Percentiles rank a stretch among this genome's conserved stretches.
These are phyloP conservation scores for Cyrtodaria siliqua DNA, from an alignment of 2,888 invertebrate genomes.

Conservation along the genomic window DNA sequence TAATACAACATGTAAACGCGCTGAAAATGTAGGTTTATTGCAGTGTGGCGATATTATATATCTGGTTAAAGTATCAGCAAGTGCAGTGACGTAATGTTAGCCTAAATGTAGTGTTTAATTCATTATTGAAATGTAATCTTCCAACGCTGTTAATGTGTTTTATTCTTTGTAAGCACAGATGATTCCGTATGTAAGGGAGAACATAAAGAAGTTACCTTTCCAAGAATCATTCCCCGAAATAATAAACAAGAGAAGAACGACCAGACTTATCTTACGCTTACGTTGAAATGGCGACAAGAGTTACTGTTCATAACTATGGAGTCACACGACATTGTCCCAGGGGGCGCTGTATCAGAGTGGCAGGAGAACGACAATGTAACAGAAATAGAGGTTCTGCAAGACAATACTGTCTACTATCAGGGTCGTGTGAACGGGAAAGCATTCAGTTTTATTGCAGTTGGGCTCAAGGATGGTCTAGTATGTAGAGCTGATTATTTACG, in stretches of 20 bases:
- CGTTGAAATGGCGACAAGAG: conserved; percentile 41
- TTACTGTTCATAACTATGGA: conserved; percentile 20
- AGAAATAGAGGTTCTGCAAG: conserved; percentile 50
- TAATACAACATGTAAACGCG: too few relatives aligned
- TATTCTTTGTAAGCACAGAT: too few relatives aligned
- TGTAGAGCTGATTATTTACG: background rate
- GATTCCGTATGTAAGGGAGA: background rate
- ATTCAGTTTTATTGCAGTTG: conserved; percentile 87
- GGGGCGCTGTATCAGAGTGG: conserved; percentile 60
- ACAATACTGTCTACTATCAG: conserved; percentile 87
- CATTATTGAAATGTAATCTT: too few relatives aligned
- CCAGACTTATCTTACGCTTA: too few relatives aligned
- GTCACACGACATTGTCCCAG: conserved; percentile 49
- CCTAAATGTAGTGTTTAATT: too few relatives aligned
- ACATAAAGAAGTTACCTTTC: background rate
- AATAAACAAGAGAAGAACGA: too few relatives aligned
- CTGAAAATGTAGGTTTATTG: too few relatives aligned
- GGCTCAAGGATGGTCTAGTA: conserved; percentile 86
- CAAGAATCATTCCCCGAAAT: background rate
- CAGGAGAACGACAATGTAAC: conserved; percentile 62
- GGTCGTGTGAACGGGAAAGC: conserved; percentile 86
- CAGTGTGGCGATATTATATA: too few relatives aligned
- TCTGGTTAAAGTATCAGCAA: too few relatives aligned
- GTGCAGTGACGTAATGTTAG: too few relatives aligned
- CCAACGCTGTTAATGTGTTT: too few relatives aligned